Evolutionary conservation across 2,888 invertebrate species (phyloP), one percentile per base, ranked within the genome.

Genomic region (Amblyjoppa fuscipennis): DNA sequence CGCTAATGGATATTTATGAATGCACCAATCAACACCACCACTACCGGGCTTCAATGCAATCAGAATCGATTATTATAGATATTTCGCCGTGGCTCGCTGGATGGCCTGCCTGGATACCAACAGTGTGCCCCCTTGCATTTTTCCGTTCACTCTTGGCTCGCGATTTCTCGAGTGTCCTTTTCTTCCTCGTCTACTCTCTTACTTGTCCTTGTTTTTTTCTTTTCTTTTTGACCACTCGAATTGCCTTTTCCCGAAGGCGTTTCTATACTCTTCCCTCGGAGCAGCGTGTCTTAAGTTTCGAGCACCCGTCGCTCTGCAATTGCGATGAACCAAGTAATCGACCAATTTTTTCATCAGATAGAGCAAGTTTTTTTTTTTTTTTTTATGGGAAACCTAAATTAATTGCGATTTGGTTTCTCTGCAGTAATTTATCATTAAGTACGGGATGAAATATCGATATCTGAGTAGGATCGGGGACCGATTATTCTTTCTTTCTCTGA

Each of bases 1-100:
- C 92, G 91, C 93, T 93, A 94, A 93, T 94, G 93, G 93, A 93
- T 94, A 93, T 94, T 94, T 94, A 93, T 94, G 94, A 94, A 94
- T 94, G 92, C 93, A 91, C 93, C 93, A 93, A 94, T 94, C 94
- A 94, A 91, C 92, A 91, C 91, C 88, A 92, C 92, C 92, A 93
- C 94, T 93, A 93, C 93, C 89, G 94, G 94, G 93, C 93, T 93
- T 94, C 93, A 93, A 94, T 94, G 93, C 92, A 93, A 94, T 93
- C 94, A 94, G 92, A 94, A 94, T 93, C 93, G 93, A 94, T 94
- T 93, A 94, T 88, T 93, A 92, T 92, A 92, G 92, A 93, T 93
- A 86, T 81, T 81, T 77, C 75, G 34, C 59, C 66, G 78, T 66
- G 68, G 71, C 59, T 53, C 11, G 49, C 68, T 41, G 69, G 25